phyloP scores from a whole-genome alignment of 2,888 invertebrate genomes.

The Platycheirus rosarum region DNA sequence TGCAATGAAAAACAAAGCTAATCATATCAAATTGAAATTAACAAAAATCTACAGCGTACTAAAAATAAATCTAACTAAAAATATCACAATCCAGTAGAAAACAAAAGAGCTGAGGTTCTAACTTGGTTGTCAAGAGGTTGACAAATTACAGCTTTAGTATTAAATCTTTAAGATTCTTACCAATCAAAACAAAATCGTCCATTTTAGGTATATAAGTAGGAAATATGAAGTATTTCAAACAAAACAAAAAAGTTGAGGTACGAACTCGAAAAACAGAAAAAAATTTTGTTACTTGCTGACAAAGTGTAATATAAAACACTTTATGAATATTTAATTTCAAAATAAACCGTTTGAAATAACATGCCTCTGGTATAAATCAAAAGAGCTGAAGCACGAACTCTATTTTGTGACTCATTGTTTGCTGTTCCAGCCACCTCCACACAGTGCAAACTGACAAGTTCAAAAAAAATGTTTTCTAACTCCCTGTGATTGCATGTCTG shows the following conservation, averaged over 20 bases:
- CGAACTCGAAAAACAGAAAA: background rate
- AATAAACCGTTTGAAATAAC: background rate
- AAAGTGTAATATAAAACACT: background rate
- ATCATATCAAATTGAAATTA: background rate
- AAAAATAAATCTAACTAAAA: too few species aligned
- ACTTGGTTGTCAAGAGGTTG: slow-evolving; percentile 7
- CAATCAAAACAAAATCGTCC: background rate
- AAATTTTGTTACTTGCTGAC: too few species aligned
- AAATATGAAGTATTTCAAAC: background rate
- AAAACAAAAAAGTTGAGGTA: slow-evolving; percentile 2
- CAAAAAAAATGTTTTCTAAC: slow-evolving; percentile 47
- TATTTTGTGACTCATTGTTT: slow-evolving; percentile 34
- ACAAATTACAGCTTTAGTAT: too few species aligned
- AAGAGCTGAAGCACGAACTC: slow-evolving; percentile 32
- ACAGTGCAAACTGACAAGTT: slow-evolving; percentile 38
- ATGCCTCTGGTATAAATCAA: slow-evolving; percentile 17
- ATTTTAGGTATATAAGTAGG: background rate
- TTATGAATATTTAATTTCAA: slow-evolving; percentile 5
- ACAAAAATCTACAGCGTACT: background rate
- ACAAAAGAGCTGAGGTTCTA: slow-evolving; percentile 50
- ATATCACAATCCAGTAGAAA: background rate
- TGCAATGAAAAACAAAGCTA: too few species aligned
- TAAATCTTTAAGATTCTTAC: too few species aligned
- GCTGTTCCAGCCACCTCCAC: slow-evolving; percentile 41
- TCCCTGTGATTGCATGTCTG: slow-evolving; percentile 64